phyloP scores from a whole-genome alignment of 2,797 vertebrate genomes.

The Enteromius paludinosus region DNA sequence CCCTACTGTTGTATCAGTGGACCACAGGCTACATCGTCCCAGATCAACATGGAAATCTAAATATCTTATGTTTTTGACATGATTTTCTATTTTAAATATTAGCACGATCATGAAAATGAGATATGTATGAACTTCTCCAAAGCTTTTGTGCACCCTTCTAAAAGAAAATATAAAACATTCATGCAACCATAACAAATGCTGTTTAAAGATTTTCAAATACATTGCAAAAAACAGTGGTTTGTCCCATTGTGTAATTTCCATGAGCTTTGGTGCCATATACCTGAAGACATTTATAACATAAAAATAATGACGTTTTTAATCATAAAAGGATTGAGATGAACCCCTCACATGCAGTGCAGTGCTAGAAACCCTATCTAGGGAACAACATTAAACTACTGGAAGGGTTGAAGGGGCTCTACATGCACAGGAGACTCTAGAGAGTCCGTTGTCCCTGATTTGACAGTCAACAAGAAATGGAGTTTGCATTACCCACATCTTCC shows the following conservation, averaged over 20 bases:
- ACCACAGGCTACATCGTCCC: neutral
- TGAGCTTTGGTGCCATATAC: constrained; percentile 33
- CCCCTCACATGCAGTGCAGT: neutral
- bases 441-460: neutral
- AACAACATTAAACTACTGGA: neutral
- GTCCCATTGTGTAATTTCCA: constrained; percentile 15
- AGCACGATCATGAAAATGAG: neutral
- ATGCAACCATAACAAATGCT: constrained; percentile 26
- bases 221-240: constrained; percentile 29
- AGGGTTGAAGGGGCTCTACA: neutral
- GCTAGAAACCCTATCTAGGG: neutral
- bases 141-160: neutral
- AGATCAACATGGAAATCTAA: neutral
- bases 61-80: neutral
- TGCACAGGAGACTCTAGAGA: constrained; percentile 1
- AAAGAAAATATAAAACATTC: constrained; percentile 39
- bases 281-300: constrained; percentile 9
- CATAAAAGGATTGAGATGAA: constrained; percentile 6
- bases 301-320: constrained; percentile 8
- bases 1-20: constrained; percentile 18
- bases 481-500: neutral
- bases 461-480: constrained; percentile 11
- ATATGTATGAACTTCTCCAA: constrained; percentile 13
- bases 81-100: neutral
- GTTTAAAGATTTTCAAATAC: constrained; percentile 23